Percentiles rank a stretch among this genome's conserved stretches.
These are phyloP conservation scores for Machimus rusticus DNA, from an alignment of 2,888 invertebrate species.

Conservation along the genomic window DNA sequence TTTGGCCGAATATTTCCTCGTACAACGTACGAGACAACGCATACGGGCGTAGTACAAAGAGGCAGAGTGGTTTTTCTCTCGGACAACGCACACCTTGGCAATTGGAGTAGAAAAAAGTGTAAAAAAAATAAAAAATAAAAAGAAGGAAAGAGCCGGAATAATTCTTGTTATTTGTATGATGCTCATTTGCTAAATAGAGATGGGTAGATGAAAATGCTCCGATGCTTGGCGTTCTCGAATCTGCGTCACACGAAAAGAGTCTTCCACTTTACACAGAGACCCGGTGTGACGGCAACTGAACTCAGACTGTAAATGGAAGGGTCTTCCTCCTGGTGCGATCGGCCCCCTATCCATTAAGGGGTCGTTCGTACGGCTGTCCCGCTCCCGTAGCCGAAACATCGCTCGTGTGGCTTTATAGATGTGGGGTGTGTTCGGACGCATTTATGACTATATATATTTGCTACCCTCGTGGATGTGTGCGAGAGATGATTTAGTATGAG, in stretches of 20 bases:
- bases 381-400: not conserved
- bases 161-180: not conserved
- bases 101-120: not conserved
- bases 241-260: not conserved
- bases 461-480: not conserved
- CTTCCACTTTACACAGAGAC: not conserved
- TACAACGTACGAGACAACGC: not conserved
- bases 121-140: not conserved
- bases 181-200: conserved; percentile 4
- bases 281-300: not conserved
- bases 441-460: not conserved
- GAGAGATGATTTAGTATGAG: not conserved
- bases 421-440: not conserved
- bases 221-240: not conserved
- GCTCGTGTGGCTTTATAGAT: not conserved
- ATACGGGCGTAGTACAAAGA: not conserved
- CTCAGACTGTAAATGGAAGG: not conserved
- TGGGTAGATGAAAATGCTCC: not conserved
- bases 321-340: not conserved
- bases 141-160: not conserved
- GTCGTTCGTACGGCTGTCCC: not conserved
- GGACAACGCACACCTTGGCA: not conserved
- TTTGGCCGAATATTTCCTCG: conserved; percentile 1
- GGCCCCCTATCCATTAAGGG: not conserved
- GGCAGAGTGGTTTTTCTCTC: not conserved